Conservation (phyloP, 2,888 invertebrate genomes). For the Dimorphilus gyrociliatus region DNA sequence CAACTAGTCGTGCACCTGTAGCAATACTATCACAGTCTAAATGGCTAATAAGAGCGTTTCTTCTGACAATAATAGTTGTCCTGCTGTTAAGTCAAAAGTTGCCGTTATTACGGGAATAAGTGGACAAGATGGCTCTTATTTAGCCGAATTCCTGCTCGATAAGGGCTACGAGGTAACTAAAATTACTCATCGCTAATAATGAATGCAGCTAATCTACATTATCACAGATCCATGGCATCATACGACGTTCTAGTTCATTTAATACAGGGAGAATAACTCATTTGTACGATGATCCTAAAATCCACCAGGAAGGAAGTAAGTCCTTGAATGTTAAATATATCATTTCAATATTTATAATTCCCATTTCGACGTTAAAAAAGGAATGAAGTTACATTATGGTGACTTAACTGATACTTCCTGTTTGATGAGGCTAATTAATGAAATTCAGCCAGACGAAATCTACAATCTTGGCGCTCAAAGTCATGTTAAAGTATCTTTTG, state of each 20-base stretch:
- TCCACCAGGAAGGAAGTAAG: slow-evolving; percentile 51
- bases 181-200: slow-evolving; percentile 1
- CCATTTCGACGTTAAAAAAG: too few species aligned
- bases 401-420: slow-evolving; percentile 97
- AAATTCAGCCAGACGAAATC: slow-evolving; percentile 71
- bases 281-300: slow-evolving; percentile 71
- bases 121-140: slow-evolving; percentile 95
- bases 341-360: too few species aligned
- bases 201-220: too few species aligned
- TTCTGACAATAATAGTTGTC: too few species aligned
- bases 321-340: slow-evolving; percentile 6
- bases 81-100: too few species aligned
- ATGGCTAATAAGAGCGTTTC: too few species aligned
- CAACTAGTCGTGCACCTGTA: too few species aligned
- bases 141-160: slow-evolving; percentile 75
- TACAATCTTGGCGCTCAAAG: slow-evolving; percentile 98
- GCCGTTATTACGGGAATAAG: too few species aligned
- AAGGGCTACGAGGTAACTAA: slow-evolving; percentile 63
- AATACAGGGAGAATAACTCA: slow-evolving; percentile 93
- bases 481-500: slow-evolving; percentile 97
- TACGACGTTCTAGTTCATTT: slow-evolving; percentile 81
- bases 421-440: slow-evolving; percentile 63
- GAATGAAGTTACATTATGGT: slow-evolving; percentile 87
- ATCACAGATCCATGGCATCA: slow-evolving; percentile 69
- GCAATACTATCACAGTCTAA: too few species aligned